Evolutionary conservation across 2,113 vertebrate species (phyloP), one percentile per base, ranked within the genome.

Genomic region (Genyomyrus donnyi): DNA sequence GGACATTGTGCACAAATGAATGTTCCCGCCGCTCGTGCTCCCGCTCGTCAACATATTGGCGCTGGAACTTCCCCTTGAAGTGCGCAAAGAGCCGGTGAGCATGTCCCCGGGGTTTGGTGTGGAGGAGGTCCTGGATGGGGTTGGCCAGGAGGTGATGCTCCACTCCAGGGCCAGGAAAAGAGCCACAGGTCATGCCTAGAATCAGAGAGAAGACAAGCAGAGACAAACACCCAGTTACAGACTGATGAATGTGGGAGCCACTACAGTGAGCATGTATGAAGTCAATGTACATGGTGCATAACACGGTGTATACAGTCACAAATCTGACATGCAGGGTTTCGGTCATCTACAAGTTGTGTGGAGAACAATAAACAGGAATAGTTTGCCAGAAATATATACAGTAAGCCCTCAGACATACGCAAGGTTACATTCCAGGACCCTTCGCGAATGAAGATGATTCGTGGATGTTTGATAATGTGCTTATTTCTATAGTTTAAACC

Each of bases 51-150:
- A 50, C 0, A 89, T 96, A 97, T 0, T 1, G 91, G 74, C 96
- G 93, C 53, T 95, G 93, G 89, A 94, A 93, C 89, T 87, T 93
- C 62, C 94, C 92, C 66, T 95, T 95, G 92, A 95, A 97, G 7
- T 96, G 94, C 0, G 92, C 90, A 74, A 97, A 97, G 0, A 96
- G 93, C 21, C 66, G 90, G 39, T 96, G 94, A 0, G 95, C 91
- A 88, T 95, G 94, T 15, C 95, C 95, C 3, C 89, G 91, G 0
- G 93, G 91, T 0, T 94, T 93, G 0, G 91, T 94, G 53, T 95
- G 95, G 89, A 97, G 93, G 77, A 97, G 93, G 77, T 97, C 97
- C 87, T 96, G 96, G 95, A 97, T 96, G 17, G 97, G 97, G 92
- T 97, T 97, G 0, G 94, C 97, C 93, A 97, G 90, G 90, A 97